Evolutionary conservation across 2,888 invertebrate genomes (phyloP).

Genomic region (Mesorhabditis spiculigera): DNA sequence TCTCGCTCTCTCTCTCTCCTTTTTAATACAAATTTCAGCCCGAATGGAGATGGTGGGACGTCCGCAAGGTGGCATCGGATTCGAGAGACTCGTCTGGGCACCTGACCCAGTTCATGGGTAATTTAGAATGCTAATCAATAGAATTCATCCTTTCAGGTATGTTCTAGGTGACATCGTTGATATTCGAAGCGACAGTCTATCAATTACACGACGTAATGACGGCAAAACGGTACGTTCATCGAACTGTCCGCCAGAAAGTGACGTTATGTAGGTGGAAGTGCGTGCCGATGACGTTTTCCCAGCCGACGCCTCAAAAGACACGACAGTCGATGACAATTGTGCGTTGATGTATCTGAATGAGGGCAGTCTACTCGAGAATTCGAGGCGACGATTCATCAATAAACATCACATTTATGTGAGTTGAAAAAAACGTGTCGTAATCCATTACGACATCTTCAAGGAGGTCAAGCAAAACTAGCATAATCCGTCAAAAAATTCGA

Average conservation of each 20-base stretch:
- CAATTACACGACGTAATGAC: conserved; percentile 55
- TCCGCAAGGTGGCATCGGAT: conserved; percentile 22
- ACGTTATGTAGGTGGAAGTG: conserved; percentile 61
- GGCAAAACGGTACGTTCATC: background rate
- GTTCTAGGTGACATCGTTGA: conserved; percentile 70
- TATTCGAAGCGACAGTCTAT: conserved; percentile 70
- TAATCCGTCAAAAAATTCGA: too few relatives aligned
- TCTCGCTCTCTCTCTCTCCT: too few relatives aligned
- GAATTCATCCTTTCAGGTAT: background rate
- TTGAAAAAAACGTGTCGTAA: conserved; percentile 42
- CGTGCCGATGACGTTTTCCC: conserved; percentile 84
- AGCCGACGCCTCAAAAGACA: conserved; percentile 79
- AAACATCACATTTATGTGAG: conserved; percentile 88
- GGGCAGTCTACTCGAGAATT: conserved; percentile 88
- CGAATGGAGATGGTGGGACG: background rate
- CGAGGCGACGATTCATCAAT: conserved; percentile 82
- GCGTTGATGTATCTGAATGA: conserved; percentile 96
- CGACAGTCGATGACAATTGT: conserved; percentile 94
- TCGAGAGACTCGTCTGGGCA: conserved; percentile 77
- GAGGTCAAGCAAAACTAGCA: too few relatives aligned
- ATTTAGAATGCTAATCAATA: background rate
- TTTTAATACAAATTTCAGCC: background rate
- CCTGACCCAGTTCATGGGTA: conserved; percentile 84
- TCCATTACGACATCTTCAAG: background rate
- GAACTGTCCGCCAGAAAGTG: too few relatives aligned